Evolutionary conservation across 2,113 vertebrate species (phyloP), one percentile per base, ranked within the genome.

Genomic region (Calyptomena viridis): DNA sequence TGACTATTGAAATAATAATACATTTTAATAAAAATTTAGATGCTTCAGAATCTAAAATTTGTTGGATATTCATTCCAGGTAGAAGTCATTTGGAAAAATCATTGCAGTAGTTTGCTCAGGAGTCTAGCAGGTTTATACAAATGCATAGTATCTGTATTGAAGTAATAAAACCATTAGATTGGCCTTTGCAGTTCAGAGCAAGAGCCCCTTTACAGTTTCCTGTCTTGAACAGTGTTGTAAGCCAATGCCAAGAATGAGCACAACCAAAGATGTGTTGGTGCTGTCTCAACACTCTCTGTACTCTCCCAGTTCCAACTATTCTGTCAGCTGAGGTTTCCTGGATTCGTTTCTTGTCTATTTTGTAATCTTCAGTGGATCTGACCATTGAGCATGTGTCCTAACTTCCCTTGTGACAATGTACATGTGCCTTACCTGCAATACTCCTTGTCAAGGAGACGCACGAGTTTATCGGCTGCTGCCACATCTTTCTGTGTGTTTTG

Each of bases 371-470:
- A n/a, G 19, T 14, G 49, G 44, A 30, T 90, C 39, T 64, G 13
- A 27, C 44, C 44, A 58, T 22, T 19, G 31, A 44, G 16, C 2
- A 8, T 5, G 16, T 79, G n/a, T 66, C 1, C 2, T 56, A 5
- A 31, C 16, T 31, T 56, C 60, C 25, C 30, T 39, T 59, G 52
- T 25, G 69, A 33, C 17, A 40, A 66, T 7, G 35, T 21, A 10
- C 0, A 0, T 0, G 2, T 40, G 23, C 58, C 63, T 87, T 66
- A 28, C 8, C 42, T 35, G 11, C 63, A 49, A 5, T 46, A 30
- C 8, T 23, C 14, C 35, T 28, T 20, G 64, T 14, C 7, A 9
- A 31, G 58, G 53, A 68, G 17, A 30, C 89, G 47, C 30, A 30
- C 6, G 18, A 17, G 30, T n/a, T 73, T 49, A 15, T 13, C 59